phyloP scores from a whole-genome alignment of 2,113 vertebrate species.

The Indicator maculatus region DNA sequence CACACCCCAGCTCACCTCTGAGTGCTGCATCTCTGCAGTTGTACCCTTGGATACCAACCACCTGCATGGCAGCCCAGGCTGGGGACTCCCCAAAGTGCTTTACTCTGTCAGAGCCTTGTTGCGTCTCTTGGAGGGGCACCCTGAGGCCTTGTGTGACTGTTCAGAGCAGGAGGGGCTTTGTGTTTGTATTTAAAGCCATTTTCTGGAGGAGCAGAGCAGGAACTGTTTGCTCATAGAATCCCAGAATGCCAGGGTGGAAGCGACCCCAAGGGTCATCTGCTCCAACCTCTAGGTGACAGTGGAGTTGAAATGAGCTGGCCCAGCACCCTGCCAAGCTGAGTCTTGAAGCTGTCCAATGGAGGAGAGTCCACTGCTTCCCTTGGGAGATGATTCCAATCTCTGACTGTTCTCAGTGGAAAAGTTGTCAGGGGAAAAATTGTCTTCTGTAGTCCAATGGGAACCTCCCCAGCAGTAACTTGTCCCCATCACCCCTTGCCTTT shows the following conservation, averaged over 20 bases:
- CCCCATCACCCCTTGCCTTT: too few relatives aligned
- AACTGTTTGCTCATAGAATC: background rate
- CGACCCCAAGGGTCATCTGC: too few relatives aligned
- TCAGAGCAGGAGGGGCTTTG: background rate
- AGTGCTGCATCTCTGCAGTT: background rate
- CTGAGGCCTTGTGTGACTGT: background rate
- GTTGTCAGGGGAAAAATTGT: too few relatives aligned
- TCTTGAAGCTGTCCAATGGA: background rate
- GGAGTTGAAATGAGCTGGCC: too few relatives aligned
- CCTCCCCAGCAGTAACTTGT: too few relatives aligned
- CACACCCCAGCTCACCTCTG: background rate
- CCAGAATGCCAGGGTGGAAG: too few relatives aligned
- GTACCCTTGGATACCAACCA: background rate
- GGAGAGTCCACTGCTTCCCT: too few relatives aligned
- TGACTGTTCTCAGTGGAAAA: too few relatives aligned
- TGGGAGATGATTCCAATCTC: too few relatives aligned
- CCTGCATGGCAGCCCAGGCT: fast-evolving
- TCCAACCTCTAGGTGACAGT: too few relatives aligned
- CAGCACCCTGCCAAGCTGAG: too few relatives aligned
- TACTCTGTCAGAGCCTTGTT: background rate
- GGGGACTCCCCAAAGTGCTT: background rate
- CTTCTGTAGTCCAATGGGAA: too few relatives aligned
- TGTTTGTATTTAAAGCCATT: background rate
- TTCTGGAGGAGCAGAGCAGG: background rate
- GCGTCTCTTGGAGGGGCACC: background rate